Conservation (phyloP, 2,797 vertebrate species). For the Anabas testudineus region DNA sequence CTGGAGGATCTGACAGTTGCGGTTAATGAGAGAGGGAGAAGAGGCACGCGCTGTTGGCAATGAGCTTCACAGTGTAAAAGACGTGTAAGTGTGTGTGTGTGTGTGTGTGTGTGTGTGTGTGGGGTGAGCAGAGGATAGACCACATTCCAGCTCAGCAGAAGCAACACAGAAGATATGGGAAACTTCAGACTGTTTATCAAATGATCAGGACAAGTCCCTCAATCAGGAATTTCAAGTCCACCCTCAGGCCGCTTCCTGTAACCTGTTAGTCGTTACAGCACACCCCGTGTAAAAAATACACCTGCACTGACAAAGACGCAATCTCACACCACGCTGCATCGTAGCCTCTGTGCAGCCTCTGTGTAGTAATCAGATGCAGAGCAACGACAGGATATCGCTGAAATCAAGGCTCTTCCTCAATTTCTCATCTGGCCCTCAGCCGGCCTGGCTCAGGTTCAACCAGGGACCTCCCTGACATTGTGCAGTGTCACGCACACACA, state of each 20-base stretch:
- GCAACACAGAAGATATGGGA: constrained; percentile 49
- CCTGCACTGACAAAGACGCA: constrained; percentile 28
- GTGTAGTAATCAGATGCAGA: constrained; percentile 64
- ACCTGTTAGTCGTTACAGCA: constrained; percentile 48
- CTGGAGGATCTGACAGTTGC: constrained; percentile 90
- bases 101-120: constrained; percentile 42
- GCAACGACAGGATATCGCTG: constrained; percentile 75
- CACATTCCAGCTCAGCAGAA: constrained; percentile 61
- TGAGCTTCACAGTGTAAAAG: constrained; percentile 72
- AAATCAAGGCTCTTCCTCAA: constrained; percentile 76
- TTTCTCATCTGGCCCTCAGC: constrained; percentile 83
- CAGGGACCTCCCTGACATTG: constrained; percentile 77
- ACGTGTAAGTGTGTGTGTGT: constrained; percentile 41
- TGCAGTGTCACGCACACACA: constrained; percentile 69
- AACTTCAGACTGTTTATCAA: constrained; percentile 63
- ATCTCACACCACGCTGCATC: constrained; percentile 15
- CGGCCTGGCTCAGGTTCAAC: constrained; percentile 70
- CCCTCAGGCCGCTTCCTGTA: constrained; percentile 39
- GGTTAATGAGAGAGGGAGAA: constrained; percentile 89
- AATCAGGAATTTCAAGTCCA: constrained; percentile 60
- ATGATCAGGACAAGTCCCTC: constrained; percentile 55
- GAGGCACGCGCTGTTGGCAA: constrained; percentile 81
- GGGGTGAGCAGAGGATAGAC: constrained; percentile 50
- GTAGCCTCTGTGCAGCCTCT: constrained; percentile 22
- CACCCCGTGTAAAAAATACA: constrained; percentile 15